phyloP scores from a whole-genome alignment of 2,113 vertebrate genomes.

The Panthera uncia region DNA sequence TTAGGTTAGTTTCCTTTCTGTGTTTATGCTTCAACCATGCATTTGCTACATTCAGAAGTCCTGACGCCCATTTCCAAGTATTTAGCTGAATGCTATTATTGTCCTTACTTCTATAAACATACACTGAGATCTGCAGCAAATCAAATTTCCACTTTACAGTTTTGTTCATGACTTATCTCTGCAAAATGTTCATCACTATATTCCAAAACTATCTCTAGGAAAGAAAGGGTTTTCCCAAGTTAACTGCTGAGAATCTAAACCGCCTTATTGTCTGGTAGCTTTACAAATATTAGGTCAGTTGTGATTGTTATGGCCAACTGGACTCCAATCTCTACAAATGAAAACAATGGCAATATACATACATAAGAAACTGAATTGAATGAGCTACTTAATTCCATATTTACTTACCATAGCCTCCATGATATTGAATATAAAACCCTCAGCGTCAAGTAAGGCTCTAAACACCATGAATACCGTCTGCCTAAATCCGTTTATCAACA shows the following conservation, averaged over 20 bases:
- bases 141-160: background rate
- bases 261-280: background rate
- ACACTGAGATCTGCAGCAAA: background rate
- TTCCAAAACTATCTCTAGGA: background rate
- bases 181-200: background rate
- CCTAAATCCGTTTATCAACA: background rate
- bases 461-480: background rate
- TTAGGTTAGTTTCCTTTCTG: background rate
- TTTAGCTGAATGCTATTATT: background rate
- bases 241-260: background rate
- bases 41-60: constrained; percentile 7
- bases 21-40: background rate
- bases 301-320: background rate
- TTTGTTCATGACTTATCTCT: background rate
- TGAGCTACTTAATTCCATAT: background rate
- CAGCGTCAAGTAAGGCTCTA: background rate
- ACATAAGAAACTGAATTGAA: background rate
- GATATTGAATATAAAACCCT: background rate
- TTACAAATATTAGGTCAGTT: constrained; percentile 9
- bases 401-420: background rate
- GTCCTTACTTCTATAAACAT: background rate
- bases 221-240: background rate
- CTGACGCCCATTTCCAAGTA: background rate
- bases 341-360: background rate
- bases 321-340: background rate